Conservation (phyloP, 2,797 vertebrate genomes). For the Sciurus carolinensis region DNA sequence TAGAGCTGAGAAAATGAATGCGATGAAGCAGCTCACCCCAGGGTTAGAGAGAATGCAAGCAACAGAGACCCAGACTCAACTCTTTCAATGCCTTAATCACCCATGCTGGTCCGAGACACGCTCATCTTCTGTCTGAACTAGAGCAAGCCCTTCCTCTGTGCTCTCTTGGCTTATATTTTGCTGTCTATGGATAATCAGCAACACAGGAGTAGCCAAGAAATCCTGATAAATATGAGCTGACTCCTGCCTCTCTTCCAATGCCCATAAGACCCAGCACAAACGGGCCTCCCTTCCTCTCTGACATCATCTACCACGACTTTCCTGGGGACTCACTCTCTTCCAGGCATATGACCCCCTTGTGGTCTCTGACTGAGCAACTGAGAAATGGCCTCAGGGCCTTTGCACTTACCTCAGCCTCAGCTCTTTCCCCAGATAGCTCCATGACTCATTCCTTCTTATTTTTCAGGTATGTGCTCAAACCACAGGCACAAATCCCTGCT, state of each 20-base stretch:
- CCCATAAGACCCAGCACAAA: not conserved
- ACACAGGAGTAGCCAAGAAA: too few relatives aligned
- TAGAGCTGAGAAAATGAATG: not conserved
- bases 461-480: not conserved
- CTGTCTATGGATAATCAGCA: not conserved
- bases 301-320: not conserved
- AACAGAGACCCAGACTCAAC: not conserved
- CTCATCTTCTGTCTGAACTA: not conserved
- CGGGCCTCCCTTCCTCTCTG: not conserved
- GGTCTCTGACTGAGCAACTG: not conserved
- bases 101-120: not conserved
- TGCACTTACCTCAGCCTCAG: not conserved
- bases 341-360: not conserved
- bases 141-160: not conserved
- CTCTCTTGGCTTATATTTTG: not conserved
- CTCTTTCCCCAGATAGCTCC: not conserved
- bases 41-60: not conserved
- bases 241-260: not conserved
- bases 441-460: not conserved
- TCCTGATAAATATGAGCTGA: not conserved
- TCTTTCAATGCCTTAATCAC: fast-evolving
- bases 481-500: not conserved
- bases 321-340: not conserved
- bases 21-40: not conserved
- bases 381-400: not conserved